Evolutionary conservation across 2,113 vertebrate genomes (phyloP).

Genomic region (Passer montanus): DNA sequence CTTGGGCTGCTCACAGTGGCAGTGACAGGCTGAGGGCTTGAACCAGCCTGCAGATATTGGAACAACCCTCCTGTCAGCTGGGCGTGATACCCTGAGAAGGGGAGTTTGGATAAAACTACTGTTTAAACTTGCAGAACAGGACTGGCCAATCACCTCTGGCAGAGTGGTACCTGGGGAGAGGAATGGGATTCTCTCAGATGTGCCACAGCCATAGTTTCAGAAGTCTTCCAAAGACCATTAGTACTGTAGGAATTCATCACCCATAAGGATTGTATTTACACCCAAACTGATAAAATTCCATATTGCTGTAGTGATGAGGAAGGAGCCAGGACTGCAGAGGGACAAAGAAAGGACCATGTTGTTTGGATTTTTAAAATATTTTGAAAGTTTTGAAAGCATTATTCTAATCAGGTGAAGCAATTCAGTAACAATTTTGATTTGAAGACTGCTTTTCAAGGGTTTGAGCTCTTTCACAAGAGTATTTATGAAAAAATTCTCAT

Average conservation of each 20-base stretch:
- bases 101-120: neutral
- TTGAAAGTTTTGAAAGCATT: neutral
- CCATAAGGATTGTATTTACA: neutral
- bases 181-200: neutral
- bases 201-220: neutral
- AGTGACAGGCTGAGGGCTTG: neutral
- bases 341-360: neutral
- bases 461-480: neutral
- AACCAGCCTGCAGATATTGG: neutral
- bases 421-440: neutral
- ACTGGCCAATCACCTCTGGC: neutral
- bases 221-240: neutral
- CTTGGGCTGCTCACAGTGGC: conserved; percentile 48
- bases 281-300: neutral
- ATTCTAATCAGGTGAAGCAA: neutral
- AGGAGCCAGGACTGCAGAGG: neutral
- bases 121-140: neutral
- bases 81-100: neutral
- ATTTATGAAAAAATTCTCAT: neutral
- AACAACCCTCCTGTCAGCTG: neutral
- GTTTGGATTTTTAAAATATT: neutral
- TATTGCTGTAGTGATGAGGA: neutral
- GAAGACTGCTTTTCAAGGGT: neutral
- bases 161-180: neutral
- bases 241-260: neutral